A percentile compares a stretch with the other conserved stretches of the same genome.
Evolutionary conservation across 1,140 invertebrate species (phyloP).

Genomic region (Thaumetopoea pityocampa): DNA sequence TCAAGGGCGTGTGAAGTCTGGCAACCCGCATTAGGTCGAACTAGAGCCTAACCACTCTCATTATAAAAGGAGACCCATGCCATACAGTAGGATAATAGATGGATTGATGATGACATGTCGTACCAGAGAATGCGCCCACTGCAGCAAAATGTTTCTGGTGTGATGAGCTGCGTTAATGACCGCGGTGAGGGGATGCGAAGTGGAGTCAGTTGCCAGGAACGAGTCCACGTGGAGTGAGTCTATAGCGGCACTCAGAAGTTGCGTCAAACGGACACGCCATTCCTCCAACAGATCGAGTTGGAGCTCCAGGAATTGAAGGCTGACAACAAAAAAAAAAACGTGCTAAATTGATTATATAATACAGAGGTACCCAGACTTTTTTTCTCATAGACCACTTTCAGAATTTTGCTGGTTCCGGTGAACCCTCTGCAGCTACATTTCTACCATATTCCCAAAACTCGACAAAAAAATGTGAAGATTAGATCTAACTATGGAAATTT

Average conservation of each 20-base stretch:
- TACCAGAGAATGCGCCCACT: constrained; percentile 92
- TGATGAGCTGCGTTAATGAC: constrained; percentile 92
- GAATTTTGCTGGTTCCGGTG: too few species aligned
- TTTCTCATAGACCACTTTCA: too few species aligned
- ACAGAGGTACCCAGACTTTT: too few species aligned
- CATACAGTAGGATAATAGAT: constrained; percentile 1
- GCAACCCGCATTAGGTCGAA: too few species aligned
- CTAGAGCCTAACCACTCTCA: too few species aligned
- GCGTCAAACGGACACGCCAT: constrained; percentile 87
- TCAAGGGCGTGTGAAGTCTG: too few species aligned
- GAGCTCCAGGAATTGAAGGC: constrained; percentile 90
- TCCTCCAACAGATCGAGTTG: constrained; percentile 94
- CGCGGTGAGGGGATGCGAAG: constrained; percentile 73
- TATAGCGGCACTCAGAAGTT: constrained; percentile 74
- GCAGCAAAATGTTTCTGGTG: constrained; percentile 84
- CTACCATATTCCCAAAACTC: too few species aligned
- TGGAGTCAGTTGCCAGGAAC: constrained; percentile 55
- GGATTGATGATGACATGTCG: constrained; percentile 33
- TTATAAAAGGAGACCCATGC: too few species aligned
- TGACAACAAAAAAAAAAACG: constrained; percentile 32
- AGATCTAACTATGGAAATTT: too few species aligned
- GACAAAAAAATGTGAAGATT: too few species aligned
- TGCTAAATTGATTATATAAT: not conserved
- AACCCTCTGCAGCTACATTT: too few species aligned
- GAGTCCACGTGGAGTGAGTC: constrained; percentile 28